Evolutionary conservation across 2,797 vertebrate genomes (phyloP), one percentile per base, ranked within the genome.

Genomic region (Harpagifer antarcticus): DNA sequence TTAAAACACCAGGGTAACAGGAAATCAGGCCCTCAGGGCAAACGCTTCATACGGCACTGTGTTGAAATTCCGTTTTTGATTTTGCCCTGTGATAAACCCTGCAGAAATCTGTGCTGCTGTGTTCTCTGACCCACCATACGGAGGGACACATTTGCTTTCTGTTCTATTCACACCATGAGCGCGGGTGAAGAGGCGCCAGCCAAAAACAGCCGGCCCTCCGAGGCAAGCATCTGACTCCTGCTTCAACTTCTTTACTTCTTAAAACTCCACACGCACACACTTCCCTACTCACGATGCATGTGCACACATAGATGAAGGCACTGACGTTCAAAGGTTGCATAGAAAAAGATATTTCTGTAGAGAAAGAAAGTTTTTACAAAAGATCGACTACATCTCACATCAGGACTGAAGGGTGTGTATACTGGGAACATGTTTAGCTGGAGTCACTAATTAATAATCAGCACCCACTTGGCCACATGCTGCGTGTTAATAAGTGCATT

Each of bases 11-110:
- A 89, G 78, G 78, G 71, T 81, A 76, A 1, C 44, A 83, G 73
- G 65, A 91, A 90, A 88, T 88, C 81, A 84, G 88, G 73, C 83
- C 89, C 91, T 73, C 31, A 73, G 90, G 88, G 86, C 82, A 83
- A 75, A 80, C 42, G 64, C 86, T 77, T 90, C 79, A 66, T 74
- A 83, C 80, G 83, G 68, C 73, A 78, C 81, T 44, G 75, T 78
- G 86, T 86, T 88, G 66, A 87, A 86, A 91, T 88, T 82, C 87
- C 66, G 66, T 59, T 81, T 86, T 79, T 76, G 65, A 85, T 88
- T 86, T 68, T 61, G 71, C 68, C 69, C 83, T 77, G 55, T 81
- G 74, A 72, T 83, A 77, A 71, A 83, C 68, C 64, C 60, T 44
- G 20, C 0, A 33, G 67, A 85, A 86, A 82, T 76, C 73, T 74